A percentile compares a stretch with the other conserved stretches of the same genome.
These are phyloP conservation scores for Neuroterus valhalla DNA, from an alignment of 1,140 invertebrate genomes.

Conservation along the genomic window DNA sequence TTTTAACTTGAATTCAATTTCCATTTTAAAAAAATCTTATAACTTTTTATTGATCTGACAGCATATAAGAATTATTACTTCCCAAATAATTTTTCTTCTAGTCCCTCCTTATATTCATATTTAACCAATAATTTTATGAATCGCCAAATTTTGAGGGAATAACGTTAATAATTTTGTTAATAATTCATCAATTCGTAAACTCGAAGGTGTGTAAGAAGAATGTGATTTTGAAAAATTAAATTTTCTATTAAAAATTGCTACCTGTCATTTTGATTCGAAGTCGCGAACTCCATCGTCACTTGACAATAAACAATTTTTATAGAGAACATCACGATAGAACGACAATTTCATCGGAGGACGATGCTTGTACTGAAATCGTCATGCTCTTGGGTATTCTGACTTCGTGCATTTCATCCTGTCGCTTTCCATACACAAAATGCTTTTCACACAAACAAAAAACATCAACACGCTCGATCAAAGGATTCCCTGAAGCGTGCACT, in stretches of 20 bases:
- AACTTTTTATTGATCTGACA: too few species aligned
- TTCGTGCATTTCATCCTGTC: constrained; percentile 45
- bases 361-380: constrained; percentile 47
- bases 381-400: constrained; percentile 42
- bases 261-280: constrained; percentile 41
- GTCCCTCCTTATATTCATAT: too few species aligned
- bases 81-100: too few species aligned
- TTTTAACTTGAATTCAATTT: neutral
- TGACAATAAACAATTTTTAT: constrained; percentile 72
- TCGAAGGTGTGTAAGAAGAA: neutral
- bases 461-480: neutral
- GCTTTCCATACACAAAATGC: constrained; percentile 37
- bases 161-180: too few species aligned
- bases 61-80: too few species aligned
- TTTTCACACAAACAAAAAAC: constrained; percentile 18
- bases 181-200: too few species aligned
- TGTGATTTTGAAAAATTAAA: constrained; percentile 5
- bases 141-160: too few species aligned
- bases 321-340: constrained; percentile 64
- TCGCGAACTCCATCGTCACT: constrained; percentile 69
- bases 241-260: constrained; percentile 17
- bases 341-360: constrained; percentile 44
- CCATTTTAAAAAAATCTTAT: too few species aligned
- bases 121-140: too few species aligned
- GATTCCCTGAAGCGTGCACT: neutral